These are phyloP conservation scores for Reticulitermes speratus DNA, from an alignment of 1,140 invertebrate species.

Conservation along the genomic window DNA sequence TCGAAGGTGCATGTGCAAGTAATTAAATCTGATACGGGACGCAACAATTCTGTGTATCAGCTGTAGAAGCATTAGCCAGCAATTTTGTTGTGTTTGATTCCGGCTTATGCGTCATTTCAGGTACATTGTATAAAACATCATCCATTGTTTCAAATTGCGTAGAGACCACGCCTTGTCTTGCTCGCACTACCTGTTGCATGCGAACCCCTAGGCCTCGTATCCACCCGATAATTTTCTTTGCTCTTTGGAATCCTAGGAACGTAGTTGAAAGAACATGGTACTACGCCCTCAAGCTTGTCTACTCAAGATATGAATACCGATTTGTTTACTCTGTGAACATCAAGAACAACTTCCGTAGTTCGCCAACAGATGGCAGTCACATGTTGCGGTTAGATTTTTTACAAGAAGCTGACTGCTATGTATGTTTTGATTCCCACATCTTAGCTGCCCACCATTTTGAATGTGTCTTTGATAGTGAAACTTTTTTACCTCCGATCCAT, in stretches of 20 bases:
- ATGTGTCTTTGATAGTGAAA: neutral
- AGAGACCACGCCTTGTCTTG: neutral
- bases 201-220: neutral
- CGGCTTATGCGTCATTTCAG: neutral
- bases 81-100: neutral
- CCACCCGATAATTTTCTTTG: neutral
- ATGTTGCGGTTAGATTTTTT: neutral
- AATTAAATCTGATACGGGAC: neutral
- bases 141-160: neutral
- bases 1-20: neutral
- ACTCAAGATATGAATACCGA: neutral
- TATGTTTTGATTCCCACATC: neutral
- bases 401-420: neutral
- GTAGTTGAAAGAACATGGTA: neutral
- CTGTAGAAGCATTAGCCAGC: neutral
- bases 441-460: neutral
- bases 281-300: neutral
- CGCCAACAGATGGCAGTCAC: neutral
- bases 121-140: neutral
- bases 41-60: neutral
- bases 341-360: neutral
- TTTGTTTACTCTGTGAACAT: neutral
- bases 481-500: neutral
- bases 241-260: neutral
- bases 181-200: slow-evolving; percentile 6